Evolutionary conservation across 1,140 invertebrate genomes (phyloP).

Genomic region (Arion vulgaris): DNA sequence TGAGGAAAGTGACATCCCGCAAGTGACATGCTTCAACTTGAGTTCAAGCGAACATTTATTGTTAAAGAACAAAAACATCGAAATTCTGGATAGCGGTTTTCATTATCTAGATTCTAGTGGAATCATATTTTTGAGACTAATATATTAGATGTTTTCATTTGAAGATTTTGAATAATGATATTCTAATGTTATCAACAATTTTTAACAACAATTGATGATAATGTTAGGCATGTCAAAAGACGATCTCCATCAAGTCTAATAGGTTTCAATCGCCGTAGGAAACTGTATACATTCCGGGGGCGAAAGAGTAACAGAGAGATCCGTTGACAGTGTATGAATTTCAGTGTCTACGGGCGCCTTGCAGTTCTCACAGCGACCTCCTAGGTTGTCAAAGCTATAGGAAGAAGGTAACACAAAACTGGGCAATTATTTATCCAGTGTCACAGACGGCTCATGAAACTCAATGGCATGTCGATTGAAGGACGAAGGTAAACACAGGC

Average conservation of each 20-base stretch:
- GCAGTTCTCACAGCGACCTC: not conserved
- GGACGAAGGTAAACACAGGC: not conserved
- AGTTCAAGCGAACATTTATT: no score
- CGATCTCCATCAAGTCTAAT: not conserved
- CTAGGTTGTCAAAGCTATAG: not conserved
- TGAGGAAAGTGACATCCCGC: no score
- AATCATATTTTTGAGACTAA: no score
- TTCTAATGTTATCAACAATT: not conserved
- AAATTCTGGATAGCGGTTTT: no score
- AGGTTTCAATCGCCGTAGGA: not conserved
- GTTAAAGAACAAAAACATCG: no score
- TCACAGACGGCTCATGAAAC: not conserved
- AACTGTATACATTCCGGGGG: not conserved
- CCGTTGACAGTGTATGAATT: not conserved
- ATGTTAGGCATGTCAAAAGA: not conserved
- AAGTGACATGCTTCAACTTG: no score
- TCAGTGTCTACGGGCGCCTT: not conserved
- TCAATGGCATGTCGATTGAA: not conserved
- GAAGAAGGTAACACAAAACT: not conserved
- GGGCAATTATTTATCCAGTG: slow-evolving; percentile 26
- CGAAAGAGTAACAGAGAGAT: not conserved
- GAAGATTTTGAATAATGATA: not conserved
- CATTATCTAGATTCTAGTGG: no score
- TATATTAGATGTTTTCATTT: no score
- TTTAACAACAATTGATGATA: no score